These are phyloP conservation scores for Discoglossus pictus DNA, from an alignment of 2,797 vertebrate genomes.

Conservation along the genomic window DNA sequence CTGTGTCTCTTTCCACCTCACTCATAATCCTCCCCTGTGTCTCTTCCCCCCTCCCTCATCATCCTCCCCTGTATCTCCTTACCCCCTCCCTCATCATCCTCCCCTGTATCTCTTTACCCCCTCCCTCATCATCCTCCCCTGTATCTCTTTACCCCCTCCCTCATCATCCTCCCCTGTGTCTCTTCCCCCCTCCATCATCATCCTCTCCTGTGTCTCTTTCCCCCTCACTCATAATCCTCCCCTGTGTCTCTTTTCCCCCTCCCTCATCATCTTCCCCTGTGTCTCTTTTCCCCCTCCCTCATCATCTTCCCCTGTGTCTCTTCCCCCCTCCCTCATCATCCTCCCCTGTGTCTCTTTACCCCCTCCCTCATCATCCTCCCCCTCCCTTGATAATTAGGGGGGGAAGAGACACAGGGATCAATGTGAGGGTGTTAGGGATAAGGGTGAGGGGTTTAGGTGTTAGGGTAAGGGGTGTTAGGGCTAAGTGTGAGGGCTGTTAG, in stretches of 20 bases:
- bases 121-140: constrained; percentile 86
- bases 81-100: constrained; percentile 65
- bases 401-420: no score
- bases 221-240: constrained; percentile 54
- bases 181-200: constrained; percentile 55
- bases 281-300: constrained; percentile 61
- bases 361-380: not conserved
- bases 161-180: constrained; percentile 75
- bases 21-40: constrained; percentile 39
- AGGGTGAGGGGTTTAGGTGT: no score
- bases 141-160: constrained; percentile 69
- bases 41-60: constrained; percentile 34
- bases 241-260: constrained; percentile 76
- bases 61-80: constrained; percentile 58
- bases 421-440: no score
- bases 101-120: constrained; percentile 77
- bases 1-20: constrained; percentile 44
- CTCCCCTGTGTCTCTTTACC: not conserved
- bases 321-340: not conserved
- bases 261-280: constrained; percentile 71
- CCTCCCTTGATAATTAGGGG: no score
- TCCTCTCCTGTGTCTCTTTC: constrained; percentile 30
- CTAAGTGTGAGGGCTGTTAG: no score
- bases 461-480: no score
- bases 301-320: not conserved